These are phyloP conservation scores for Schizaphis graminum DNA, from an alignment of 2,888 invertebrate species.

Conservation along the genomic window DNA sequence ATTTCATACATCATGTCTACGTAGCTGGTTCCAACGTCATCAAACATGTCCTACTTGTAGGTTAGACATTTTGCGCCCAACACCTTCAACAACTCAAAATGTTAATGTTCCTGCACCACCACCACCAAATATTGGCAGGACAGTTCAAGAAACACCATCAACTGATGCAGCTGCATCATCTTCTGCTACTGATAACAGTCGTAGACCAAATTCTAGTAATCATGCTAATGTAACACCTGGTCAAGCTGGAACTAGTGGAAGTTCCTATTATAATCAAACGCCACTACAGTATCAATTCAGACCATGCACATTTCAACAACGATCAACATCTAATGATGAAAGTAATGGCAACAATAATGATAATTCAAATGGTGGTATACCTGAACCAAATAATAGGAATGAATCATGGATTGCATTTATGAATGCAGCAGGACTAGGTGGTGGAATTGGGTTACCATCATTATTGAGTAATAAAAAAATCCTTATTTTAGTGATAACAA, in stretches of 20 bases:
- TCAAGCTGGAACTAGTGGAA: conserved; percentile 16
- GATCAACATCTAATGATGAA: not conserved
- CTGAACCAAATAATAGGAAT: not conserved
- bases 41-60: conserved; percentile 99
- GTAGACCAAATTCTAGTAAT: not conserved
- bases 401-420: not conserved
- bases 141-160: not conserved
- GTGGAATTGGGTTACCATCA: not conserved
- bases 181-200: not conserved
- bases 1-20: conserved; percentile 96
- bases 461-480: not conserved
- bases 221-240: too few relatives aligned
- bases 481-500: not conserved
- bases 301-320: not conserved
- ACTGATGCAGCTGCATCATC: not conserved
- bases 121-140: not conserved
- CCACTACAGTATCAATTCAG: not conserved
- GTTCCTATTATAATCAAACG: not conserved
- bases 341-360: conserved; percentile 4
- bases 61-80: conserved; percentile 81
- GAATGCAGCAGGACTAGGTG: not conserved
- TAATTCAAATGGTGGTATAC: not conserved
- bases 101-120: conserved; percentile 68
- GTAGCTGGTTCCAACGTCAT: conserved; percentile 99
- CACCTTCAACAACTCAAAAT: conserved; percentile 69